phyloP scores from a whole-genome alignment of 2,797 vertebrate species.

The Brachyrhaphis roseni region DNA sequence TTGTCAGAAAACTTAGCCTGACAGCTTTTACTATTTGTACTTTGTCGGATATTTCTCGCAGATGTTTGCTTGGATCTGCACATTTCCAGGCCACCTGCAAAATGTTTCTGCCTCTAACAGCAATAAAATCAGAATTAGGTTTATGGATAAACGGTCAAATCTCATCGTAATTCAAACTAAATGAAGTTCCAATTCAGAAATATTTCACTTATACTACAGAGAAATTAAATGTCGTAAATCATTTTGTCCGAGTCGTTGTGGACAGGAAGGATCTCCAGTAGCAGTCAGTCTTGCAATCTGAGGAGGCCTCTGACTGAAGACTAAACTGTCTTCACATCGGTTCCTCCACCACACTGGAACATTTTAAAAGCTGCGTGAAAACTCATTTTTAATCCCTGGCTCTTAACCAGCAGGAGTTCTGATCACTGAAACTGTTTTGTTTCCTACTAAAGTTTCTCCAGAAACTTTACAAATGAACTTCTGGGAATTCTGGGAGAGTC shows the following conservation, averaged over 20 bases:
- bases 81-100: not conserved
- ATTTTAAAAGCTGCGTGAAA: not conserved
- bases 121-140: not conserved
- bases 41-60: not conserved
- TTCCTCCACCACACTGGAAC: not conserved
- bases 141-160: not conserved
- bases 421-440: not conserved
- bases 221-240: not conserved
- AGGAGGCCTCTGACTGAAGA: too few relatives aligned
- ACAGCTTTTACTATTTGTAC: not conserved
- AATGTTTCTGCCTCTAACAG: not conserved
- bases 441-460: not conserved
- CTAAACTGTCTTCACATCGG: not conserved
- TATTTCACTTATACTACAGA: not conserved
- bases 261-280: not conserved
- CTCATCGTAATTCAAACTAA: not conserved
- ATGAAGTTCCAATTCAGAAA: not conserved
- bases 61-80: not conserved
- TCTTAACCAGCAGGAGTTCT: not conserved
- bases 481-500: too few relatives aligned
- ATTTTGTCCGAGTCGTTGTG: too few relatives aligned
- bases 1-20: not conserved
- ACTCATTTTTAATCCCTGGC: not conserved
- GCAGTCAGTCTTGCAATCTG: not conserved
- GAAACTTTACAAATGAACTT: too few relatives aligned